Percentiles rank a stretch among this genome's conserved stretches.
phyloP scores from a whole-genome alignment of 2,113 vertebrate genomes.

The Tretioscincus oriximinensis region DNA sequence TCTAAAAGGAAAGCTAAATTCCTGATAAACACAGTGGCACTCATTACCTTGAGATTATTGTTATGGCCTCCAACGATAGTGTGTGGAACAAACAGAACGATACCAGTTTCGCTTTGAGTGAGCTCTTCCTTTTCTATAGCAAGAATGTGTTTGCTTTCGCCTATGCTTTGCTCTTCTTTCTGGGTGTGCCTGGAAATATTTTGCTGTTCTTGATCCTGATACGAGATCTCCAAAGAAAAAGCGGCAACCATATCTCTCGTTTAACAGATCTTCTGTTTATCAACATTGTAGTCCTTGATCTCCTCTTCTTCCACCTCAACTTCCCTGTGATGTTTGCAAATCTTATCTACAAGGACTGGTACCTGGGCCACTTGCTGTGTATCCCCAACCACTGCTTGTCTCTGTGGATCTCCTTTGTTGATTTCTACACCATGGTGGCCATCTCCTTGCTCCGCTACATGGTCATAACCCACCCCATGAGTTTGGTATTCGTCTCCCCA shows the following conservation, averaged over 20 bases:
- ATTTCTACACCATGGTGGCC: conserved; percentile 29
- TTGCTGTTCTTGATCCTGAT: conserved; percentile 29
- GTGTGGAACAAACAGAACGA: not conserved
- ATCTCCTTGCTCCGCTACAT: conserved; percentile 23
- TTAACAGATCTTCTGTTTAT: conserved; percentile 19
- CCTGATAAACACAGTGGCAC: no score
- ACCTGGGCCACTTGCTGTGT: conserved; percentile 1
- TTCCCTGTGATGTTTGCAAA: conserved; percentile 4
- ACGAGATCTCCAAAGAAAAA: conserved; percentile 1
- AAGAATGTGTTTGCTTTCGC: conserved; percentile 6
- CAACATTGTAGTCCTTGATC: conserved; percentile 22
- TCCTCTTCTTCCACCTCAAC: conserved; percentile 24
- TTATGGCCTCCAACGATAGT: conserved; percentile 3
- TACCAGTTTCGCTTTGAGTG: not conserved
- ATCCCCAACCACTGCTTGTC: not conserved
- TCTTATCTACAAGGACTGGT: conserved; percentile 6
- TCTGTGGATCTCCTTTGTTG: conserved; percentile 4
- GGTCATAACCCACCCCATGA: conserved; percentile 15
- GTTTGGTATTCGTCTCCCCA: not conserved
- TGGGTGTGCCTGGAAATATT: conserved; percentile 28
- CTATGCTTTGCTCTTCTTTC: conserved; percentile 14
- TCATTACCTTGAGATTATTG: not conserved
- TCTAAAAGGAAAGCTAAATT: not conserved
- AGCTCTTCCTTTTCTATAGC: conserved; percentile 1
- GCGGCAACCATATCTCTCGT: not conserved